Conservation (phyloP, 92 coral and sea anemone genomes). For the Palythoa heliodiscus region DNA sequence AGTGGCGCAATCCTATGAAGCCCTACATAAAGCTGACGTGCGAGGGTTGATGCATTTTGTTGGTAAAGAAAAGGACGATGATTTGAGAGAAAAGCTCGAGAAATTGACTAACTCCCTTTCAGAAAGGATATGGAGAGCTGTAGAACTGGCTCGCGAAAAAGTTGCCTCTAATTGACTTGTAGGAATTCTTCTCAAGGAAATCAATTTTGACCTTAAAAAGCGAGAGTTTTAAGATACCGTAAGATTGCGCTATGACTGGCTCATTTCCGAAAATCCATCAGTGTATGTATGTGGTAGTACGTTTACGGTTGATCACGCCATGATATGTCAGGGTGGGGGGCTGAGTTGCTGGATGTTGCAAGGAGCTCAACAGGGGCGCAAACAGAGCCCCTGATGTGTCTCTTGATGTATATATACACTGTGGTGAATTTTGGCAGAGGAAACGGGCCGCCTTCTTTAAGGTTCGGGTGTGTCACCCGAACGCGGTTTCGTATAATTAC, state of each 20-base stretch:
- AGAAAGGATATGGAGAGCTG: slow-evolving; percentile 26
- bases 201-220: slow-evolving; percentile 39
- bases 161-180: slow-evolving; percentile 41
- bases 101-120: slow-evolving; percentile 23
- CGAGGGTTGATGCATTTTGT: not conserved
- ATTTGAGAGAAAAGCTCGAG: not conserved
- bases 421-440: slow-evolving; percentile 42
- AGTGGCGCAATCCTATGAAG: slow-evolving; percentile 45
- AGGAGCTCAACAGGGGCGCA: slow-evolving; percentile 39
- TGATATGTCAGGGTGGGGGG: slow-evolving; percentile 50
- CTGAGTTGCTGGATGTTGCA: slow-evolving; percentile 44
- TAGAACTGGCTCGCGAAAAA: slow-evolving; percentile 50
- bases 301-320: slow-evolving; percentile 42
- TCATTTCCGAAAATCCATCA: slow-evolving; percentile 37
- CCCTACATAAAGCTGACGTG: slow-evolving; percentile 34
- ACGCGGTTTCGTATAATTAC: too few relatives aligned
- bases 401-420: slow-evolving; percentile 38
- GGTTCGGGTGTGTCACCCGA: too few relatives aligned
- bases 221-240: slow-evolving; percentile 41
- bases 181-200: slow-evolving; percentile 37
- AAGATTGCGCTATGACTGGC: slow-evolving; percentile 34
- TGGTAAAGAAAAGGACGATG: not conserved
- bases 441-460: slow-evolving; percentile 45
- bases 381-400: slow-evolving; percentile 36
- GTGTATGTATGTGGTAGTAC: slow-evolving; percentile 30